phyloP scores from a whole-genome alignment of 2,888 invertebrate species.

The Apamea crenata region DNA sequence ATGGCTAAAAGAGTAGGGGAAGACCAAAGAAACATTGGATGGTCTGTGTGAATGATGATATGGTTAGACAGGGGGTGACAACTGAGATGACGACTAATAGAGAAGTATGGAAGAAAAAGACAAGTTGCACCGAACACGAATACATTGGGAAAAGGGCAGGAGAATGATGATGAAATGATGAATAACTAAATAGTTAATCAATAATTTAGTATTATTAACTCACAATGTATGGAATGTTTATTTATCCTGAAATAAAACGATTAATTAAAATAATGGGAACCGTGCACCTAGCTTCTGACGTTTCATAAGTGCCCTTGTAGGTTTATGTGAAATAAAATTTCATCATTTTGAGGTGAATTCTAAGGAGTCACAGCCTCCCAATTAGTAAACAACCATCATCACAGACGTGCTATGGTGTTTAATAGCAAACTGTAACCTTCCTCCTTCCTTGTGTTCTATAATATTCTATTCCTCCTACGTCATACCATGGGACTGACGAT shows the following conservation, averaged over 20 bases:
- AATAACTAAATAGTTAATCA: neutral
- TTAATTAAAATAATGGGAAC: too few relatives aligned
- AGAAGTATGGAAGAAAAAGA: too few relatives aligned
- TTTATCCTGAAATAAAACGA: neutral
- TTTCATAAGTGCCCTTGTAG: too few relatives aligned
- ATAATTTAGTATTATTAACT: neutral
- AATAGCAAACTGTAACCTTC: neutral
- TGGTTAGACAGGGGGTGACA: too few relatives aligned
- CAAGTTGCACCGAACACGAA: too few relatives aligned
- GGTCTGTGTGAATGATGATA: too few relatives aligned
- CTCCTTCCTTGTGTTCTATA: neutral
- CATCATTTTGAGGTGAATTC: neutral
- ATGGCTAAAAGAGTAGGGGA: too few relatives aligned
- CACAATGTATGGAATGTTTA: neutral
- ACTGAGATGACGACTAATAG: too few relatives aligned
- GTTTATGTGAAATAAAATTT: neutral
- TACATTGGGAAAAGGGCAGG: too few relatives aligned
- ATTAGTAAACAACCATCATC: neutral
- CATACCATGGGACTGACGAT: slow-evolving; percentile 7
- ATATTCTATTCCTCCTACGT: neutral
- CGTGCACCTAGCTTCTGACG: too few relatives aligned
- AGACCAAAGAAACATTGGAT: too few relatives aligned
- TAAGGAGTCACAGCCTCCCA: neutral
- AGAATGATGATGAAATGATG: too few relatives aligned
- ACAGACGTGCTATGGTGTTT: neutral